A percentile compares a stretch with the other conserved stretches of the same genome.
phyloP scores from a whole-genome alignment of 1,140 invertebrate genomes.

The Asobara japonica region DNA sequence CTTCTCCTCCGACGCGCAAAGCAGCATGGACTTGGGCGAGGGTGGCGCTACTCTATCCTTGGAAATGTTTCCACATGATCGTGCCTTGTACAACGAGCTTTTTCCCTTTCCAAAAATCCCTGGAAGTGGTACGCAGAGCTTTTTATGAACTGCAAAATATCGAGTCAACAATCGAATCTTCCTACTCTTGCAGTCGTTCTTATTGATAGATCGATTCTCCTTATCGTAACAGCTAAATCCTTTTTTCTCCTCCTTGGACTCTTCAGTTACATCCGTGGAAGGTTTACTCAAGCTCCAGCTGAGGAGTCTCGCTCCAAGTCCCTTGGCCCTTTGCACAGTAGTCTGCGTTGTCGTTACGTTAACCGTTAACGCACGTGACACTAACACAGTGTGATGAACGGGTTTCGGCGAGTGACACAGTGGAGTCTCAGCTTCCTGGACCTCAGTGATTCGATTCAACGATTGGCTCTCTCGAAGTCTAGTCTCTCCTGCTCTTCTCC shows the following conservation, averaged over 20 bases:
- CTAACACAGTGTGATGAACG: conserved; percentile 38
- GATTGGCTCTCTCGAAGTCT: conserved; percentile 82
- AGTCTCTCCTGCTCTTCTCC: conserved; percentile 73
- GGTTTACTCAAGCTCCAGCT: conserved; percentile 51
- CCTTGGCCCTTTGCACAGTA: conserved; percentile 59
- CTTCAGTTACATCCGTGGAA: conserved; percentile 19
- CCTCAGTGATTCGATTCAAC: conserved; percentile 83
- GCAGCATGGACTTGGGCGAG: conserved; percentile 56
- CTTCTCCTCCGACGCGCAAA: conserved; percentile 56
- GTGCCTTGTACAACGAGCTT: conserved; percentile 67
- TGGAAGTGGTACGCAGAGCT: conserved; percentile 69
- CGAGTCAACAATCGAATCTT: conserved; percentile 72
- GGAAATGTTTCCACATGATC: conserved; percentile 70
- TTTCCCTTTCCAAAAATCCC: conserved; percentile 67
- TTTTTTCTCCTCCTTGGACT: conserved; percentile 24
- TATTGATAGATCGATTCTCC: conserved; percentile 48
- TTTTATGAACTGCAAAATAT: conserved; percentile 74
- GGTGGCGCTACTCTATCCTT: conserved; percentile 64
- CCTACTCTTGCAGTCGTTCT: conserved; percentile 58
- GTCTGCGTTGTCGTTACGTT: conserved; percentile 37
- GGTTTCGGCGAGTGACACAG: conserved; percentile 54
- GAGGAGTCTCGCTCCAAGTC: conserved; percentile 62
- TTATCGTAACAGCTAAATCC: conserved; percentile 37
- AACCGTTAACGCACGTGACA: conserved; percentile 21
- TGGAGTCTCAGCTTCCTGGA: conserved; percentile 72